Conservation (phyloP, 2,888 invertebrate genomes). For the Ernsta delagoae region DNA sequence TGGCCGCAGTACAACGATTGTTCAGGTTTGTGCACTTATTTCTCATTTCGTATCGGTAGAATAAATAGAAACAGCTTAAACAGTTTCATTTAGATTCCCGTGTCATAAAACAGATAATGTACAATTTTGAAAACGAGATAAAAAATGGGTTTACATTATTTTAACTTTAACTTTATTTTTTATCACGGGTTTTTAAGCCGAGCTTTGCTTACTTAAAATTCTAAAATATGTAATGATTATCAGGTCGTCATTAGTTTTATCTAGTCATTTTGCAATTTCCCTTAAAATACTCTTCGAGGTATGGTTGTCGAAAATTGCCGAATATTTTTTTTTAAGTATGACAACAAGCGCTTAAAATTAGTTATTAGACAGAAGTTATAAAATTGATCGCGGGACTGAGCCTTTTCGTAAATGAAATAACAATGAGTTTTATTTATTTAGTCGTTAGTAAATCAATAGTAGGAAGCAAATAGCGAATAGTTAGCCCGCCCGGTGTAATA, state of each 20-base stretch:
- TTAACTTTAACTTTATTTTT: background rate
- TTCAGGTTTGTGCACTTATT: constrained; percentile 74
- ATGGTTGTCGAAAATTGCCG: no score
- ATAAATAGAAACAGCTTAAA: constrained; percentile 75
- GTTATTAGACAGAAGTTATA: no score
- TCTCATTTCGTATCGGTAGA: constrained; percentile 77
- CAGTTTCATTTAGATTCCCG: constrained; percentile 78
- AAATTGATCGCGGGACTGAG: no score
- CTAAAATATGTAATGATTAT: background rate
- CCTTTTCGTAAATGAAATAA: no score
- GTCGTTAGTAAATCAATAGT: constrained; percentile 2
- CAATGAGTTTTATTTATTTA: background rate
- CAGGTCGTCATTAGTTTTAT: background rate
- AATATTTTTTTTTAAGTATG: no score
- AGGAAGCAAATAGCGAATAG: constrained; percentile 63
- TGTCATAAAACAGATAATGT: constrained; percentile 46
- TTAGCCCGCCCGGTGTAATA: constrained; percentile 54
- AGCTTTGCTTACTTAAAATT: background rate
- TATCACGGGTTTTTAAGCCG: background rate
- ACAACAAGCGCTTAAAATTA: no score
- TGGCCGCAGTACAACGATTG: constrained; percentile 47
- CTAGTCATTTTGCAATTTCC: no score
- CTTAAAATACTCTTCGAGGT: no score
- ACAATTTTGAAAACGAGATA: background rate
- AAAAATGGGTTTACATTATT: background rate